Base-by-base conservation (phyloP, 2,797 vertebrate species). In the Lutjanus argentimaculatus region DNA sequence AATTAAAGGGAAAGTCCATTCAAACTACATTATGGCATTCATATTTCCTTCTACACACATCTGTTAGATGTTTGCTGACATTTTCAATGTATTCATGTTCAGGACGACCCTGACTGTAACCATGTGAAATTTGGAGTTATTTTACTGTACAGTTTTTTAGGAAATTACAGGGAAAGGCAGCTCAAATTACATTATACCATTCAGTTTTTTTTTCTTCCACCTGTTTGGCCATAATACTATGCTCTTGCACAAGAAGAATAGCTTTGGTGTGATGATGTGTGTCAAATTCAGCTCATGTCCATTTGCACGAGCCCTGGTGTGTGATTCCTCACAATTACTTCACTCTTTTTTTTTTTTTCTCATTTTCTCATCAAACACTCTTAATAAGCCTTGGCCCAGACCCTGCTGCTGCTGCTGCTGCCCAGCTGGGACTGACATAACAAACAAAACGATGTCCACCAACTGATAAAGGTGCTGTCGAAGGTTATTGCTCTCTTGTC, bases 401-500 rank as follows among this genome's bases (percentile, higher is more conserved):
- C 21, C 9, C 52, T 4, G 16, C 55, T 52, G 25, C 45, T 13
- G 12, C 43, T 10, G 43, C 56, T 2, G 21, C 72, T 53, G 48
- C 53, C 82, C 83, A 75, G 25, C 43, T 70, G 74, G 74, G 81
- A 85, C 61, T 64, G 64, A 70, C 25, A 79, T n/a, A 64, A 82
- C 77, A 87, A 82, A 80, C 63, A 80, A 70, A 86, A 82, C 1
- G 15, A 72, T 85, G 87, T 79, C 74, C 36, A 43, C n/a, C 0
- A 76, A 84, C 64, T 80, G 72, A 85, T 83, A 58, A 86, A 80
- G 49, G 21, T 66, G 14, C 51, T 22, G 52, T 46, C 82, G 76
- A 85, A 88, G 80, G 82, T 87, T 86, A 85, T 85, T 83, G 72
- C 67, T 86, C 68, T 83, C 82, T 83, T 89, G 85, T 88, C 75